phyloP scores from a whole-genome alignment of 2,113 vertebrate species.

The Paedocypris sp. region DNA sequence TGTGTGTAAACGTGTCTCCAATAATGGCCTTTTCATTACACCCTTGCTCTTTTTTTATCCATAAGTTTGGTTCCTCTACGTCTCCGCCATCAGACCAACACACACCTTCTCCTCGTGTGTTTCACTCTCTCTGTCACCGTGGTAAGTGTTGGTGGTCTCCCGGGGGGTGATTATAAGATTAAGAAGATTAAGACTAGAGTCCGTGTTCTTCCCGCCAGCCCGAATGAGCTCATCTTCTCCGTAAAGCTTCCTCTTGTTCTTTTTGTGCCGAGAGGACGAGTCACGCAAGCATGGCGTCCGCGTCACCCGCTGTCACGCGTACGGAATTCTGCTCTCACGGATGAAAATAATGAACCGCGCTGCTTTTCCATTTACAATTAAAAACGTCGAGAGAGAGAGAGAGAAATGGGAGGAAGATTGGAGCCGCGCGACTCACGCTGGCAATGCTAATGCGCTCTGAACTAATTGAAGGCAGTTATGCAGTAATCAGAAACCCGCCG shows the following conservation, averaged over 20 bases:
- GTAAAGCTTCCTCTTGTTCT: neutral
- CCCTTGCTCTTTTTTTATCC: no score
- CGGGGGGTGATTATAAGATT: conserved; percentile 34
- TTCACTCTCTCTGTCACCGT: neutral
- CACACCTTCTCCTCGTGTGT: neutral
- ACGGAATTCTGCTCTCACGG: no score
- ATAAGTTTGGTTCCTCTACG: no score
- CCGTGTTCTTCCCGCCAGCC: conserved; percentile 9
- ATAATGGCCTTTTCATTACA: no score
- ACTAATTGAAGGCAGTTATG: conserved; percentile 34
- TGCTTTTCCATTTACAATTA: no score
- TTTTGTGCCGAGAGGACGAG: neutral
- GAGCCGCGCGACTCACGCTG: conserved; percentile 20
- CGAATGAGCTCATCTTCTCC: neutral
- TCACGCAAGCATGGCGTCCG: no score
- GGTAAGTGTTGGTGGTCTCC: conserved; percentile 19
- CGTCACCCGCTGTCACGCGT: no score
- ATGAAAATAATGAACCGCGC: no score
- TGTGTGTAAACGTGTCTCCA: no score
- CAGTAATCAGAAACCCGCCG: conserved; percentile 35
- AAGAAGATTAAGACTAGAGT: conserved; percentile 28
- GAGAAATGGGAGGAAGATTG: conserved; percentile 1
- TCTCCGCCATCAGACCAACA: no score
- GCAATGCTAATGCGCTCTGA: conserved; percentile 30
- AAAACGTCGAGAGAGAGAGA: conserved; percentile 5